Evolutionary conservation across 2,888 invertebrate species (phyloP).

Genomic region (Dascillus cervinus): DNA sequence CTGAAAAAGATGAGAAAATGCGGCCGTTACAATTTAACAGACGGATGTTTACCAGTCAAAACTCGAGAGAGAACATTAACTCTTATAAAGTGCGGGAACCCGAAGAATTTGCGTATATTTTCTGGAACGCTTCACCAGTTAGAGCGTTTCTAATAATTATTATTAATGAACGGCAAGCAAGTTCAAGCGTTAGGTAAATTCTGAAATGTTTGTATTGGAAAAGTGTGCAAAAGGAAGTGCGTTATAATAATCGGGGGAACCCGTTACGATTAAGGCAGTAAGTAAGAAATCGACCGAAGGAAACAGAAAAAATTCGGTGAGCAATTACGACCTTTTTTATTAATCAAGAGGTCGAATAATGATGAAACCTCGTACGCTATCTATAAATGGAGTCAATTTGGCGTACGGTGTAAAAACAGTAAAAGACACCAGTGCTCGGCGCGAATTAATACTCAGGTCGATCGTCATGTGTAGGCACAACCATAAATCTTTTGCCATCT

Average conservation of each 20-base stretch:
- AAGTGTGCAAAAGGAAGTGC: too few species aligned
- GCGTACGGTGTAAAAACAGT: constrained; percentile 7
- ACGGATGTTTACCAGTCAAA: constrained; percentile 1
- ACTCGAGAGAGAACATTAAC: constrained; percentile 5
- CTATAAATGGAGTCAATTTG: constrained; percentile 13
- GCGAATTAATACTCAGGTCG: constrained; percentile 27
- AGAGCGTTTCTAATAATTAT: constrained; percentile 3
- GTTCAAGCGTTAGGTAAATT: constrained; percentile 1
- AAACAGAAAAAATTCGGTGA: background rate
- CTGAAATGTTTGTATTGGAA: constrained; percentile 4
- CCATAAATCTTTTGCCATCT: constrained; percentile 29
- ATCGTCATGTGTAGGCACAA: constrained; percentile 30
- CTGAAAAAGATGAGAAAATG: background rate
- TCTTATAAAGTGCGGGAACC: too few species aligned
- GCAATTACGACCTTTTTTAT: constrained; percentile 1
- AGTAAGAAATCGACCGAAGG: too few species aligned
- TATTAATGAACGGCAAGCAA: constrained; percentile 5
- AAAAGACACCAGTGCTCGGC: constrained; percentile 13
- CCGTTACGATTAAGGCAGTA: too few species aligned
- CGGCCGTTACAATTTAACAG: background rate
- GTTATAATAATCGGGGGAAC: too few species aligned
- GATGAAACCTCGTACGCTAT: constrained; percentile 3
- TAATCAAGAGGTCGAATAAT: constrained; percentile 7
- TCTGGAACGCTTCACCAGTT: background rate
- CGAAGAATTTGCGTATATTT: too few species aligned